A percentile compares a stretch with the other conserved stretches of the same genome.
Conservation (phyloP, 2,113 vertebrate genomes). For the Thomomys bottae region DNA sequence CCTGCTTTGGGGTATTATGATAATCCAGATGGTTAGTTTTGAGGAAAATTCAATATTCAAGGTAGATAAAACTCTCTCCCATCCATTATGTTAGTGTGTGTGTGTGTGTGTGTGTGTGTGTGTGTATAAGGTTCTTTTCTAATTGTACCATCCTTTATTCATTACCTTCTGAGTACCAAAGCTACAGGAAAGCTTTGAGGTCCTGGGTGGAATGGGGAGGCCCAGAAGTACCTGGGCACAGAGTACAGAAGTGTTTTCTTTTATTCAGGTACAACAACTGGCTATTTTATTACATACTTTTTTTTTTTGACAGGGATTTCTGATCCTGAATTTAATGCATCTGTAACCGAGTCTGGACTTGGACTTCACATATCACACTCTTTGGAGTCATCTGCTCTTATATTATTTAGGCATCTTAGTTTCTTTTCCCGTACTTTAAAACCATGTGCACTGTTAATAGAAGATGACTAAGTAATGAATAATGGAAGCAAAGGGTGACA, state of each 20-base stretch:
- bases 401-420: background rate
- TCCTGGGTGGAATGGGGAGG: background rate
- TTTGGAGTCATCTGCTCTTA: background rate
- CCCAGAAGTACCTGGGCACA: background rate
- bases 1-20: constrained; percentile 36
- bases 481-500: background rate
- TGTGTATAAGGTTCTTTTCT: too few species aligned
- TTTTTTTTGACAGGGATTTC: constrained; percentile 62
- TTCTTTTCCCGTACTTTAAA: constrained; percentile 3
- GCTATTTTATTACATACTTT: constrained; percentile 26
- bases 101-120: too few species aligned
- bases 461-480: constrained; percentile 39
- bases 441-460: background rate
- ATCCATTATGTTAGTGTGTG: background rate
- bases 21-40: constrained; percentile 63
- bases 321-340: constrained; percentile 3
- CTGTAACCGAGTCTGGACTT: constrained; percentile 9
- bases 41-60: constrained; percentile 79
- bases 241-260: fast-evolving
- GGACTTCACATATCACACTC: background rate
- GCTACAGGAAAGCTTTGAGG: background rate
- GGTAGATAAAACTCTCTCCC: constrained; percentile 69
- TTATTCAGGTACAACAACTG: background rate
- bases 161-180: background rate
- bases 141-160: background rate